Conservation (phyloP, 2,797 vertebrate species). For the Thalassophryne amazonica region DNA sequence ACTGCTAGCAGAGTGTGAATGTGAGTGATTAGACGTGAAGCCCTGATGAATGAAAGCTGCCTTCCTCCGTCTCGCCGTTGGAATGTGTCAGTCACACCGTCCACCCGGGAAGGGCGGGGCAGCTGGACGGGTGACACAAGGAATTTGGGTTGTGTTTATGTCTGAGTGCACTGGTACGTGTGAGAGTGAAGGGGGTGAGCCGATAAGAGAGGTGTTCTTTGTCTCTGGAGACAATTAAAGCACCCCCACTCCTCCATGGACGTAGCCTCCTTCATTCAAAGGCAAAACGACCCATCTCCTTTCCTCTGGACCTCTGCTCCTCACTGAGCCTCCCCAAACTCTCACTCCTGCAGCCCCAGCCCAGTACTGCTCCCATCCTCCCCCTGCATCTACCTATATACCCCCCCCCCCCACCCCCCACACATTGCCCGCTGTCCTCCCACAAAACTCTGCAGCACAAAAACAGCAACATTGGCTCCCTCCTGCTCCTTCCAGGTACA, state of each 20-base stretch:
- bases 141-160: conserved; percentile 49
- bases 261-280: conserved; percentile 38
- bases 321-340: conserved; percentile 15
- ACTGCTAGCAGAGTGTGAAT: neutral
- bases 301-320: conserved; percentile 16
- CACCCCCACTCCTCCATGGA: neutral
- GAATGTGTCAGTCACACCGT: conserved; percentile 52
- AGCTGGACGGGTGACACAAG: conserved; percentile 22
- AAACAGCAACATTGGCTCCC: neutral
- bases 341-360: neutral
- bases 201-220: conserved; percentile 46
- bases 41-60: neutral
- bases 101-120: conserved; percentile 22
- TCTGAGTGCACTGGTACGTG: conserved; percentile 7
- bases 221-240: conserved; percentile 48
- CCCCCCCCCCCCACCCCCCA: neutral
- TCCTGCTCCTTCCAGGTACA: conserved; percentile 7
- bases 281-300: conserved; percentile 35
- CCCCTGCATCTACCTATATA: neutral
- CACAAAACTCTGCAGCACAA: neutral
- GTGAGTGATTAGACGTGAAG: neutral
- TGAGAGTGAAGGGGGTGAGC: conserved; percentile 26
- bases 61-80: conserved; percentile 9
- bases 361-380: neutral
- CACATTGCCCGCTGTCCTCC: conserved; percentile 1